Base-by-base conservation (phyloP, 1,140 invertebrate species). In the Euwallacea similis region DNA sequence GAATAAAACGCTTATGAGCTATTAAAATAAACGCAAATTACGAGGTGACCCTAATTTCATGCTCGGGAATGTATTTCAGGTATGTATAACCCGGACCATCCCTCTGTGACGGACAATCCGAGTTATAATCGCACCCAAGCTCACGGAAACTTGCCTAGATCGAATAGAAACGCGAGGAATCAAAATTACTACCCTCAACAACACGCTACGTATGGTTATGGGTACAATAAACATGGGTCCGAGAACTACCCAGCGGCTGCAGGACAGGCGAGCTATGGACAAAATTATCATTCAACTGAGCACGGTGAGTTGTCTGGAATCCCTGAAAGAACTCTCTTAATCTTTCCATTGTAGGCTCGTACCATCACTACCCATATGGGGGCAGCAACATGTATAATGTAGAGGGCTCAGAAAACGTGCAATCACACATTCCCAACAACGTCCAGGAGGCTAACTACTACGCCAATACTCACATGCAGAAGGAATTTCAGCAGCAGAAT, bases 61-160 rank as follows among this genome's bases (percentile, higher is more conserved):
- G 4, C 21, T 33, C 21, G 21, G 21, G 21, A 4, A 4, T 33
- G 21, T 58, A 41, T 66, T 66, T 61, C 83, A 61, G 85, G 86
- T 75, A 84, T 87, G 79, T 87, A 86, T 76, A 86, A 81, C 66
- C 75, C 76, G 6, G 79, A 79, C 11, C 80, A 81, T 71, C 74
- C 76, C 10, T 73, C 75, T 33, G 71, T 77, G 4, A 78, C 76
- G 54, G 78, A 80, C 9, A 60, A 66, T 21, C 77, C 85, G 73
- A 81, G 82, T 53, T 86, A 86, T 72, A 79, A 82, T 8, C 76
- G 81, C 64, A 83, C 77, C 60, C 80, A 82, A 63, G 71, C 66
- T 21, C 81, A 82, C 59, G 79, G 47, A 50, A 65, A 11, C 15
- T 44, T 71, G 42, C 42, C 69, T 7, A 46, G 69, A 53, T 13